Conservation (phyloP, 2,113 vertebrate species). For the Semnopithecus entellus region DNA sequence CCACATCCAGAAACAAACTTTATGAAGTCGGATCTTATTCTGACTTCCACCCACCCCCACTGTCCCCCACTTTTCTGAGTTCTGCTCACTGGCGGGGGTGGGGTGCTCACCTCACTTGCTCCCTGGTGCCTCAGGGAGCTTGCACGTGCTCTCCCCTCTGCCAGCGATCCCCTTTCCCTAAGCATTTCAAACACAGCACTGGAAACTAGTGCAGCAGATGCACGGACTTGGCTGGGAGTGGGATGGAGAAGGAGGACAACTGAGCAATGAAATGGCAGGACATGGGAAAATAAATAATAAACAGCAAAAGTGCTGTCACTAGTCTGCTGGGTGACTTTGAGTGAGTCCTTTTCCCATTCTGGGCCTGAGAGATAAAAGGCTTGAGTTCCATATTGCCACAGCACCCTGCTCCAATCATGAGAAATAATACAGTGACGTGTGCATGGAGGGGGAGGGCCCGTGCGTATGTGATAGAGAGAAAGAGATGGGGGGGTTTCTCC, state of each 20-base stretch:
- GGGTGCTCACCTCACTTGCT: neutral
- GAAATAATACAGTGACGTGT: neutral
- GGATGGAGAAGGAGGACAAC: neutral
- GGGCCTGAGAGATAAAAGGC: neutral
- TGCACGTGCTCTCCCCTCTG: neutral
- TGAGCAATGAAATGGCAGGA: neutral
- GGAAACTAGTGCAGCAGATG: too few species aligned
- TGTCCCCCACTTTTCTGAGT: neutral
- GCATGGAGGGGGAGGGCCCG: too few species aligned
- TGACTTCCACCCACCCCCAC: too few species aligned
- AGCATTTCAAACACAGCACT: neutral
- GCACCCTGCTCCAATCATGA: neutral
- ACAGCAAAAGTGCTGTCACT: conserved; percentile 55
- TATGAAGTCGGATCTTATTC: neutral
- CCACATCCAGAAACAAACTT: neutral
- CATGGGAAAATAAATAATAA: neutral
- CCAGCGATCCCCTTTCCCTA: neutral
- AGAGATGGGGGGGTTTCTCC: neutral
- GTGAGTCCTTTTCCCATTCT: neutral
- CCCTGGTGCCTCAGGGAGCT: neutral
- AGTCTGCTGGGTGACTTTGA: neutral
- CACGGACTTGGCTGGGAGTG: neutral
- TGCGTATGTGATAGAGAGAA: neutral
- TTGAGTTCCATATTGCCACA: neutral
- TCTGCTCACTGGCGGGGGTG: accelerated